These are phyloP conservation scores for Rhincodon typus DNA, from an alignment of 2,797 vertebrate species.

Conservation along the genomic window DNA sequence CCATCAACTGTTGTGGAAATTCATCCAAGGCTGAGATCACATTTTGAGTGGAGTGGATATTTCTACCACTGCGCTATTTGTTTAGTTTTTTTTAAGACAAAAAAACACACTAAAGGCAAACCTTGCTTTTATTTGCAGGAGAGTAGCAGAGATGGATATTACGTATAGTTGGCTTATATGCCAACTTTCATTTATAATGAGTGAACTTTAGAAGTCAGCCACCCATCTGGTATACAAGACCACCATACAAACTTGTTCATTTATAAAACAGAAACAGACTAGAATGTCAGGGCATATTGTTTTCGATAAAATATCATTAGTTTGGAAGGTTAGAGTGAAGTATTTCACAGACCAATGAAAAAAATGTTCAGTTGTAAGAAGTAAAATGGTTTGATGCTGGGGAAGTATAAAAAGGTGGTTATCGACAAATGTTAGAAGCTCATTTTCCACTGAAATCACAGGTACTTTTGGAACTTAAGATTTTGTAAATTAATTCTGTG, in stretches of 20 bases:
- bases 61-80: not conserved
- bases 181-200: not conserved
- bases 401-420: not conserved
- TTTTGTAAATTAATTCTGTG: not conserved
- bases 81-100: not conserved
- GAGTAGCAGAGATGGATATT: not conserved
- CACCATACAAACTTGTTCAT: not conserved
- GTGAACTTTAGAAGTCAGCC: not conserved
- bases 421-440: not conserved
- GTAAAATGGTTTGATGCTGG: not conserved
- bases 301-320: not conserved
- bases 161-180: not conserved
- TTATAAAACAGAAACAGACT: not conserved
- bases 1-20: not conserved
- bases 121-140: not conserved
- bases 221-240: not conserved
- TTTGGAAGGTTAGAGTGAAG: too few relatives aligned
- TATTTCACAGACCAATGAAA: not conserved
- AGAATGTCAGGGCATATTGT: too few relatives aligned
- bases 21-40: not conserved
- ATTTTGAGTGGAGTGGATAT: not conserved
- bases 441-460: not conserved
- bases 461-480: not conserved
- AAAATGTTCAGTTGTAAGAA: not conserved
- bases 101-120: not conserved